Base-by-base conservation (phyloP, 2,888 invertebrate genomes). In the Hirudinaria manillensis region DNA sequence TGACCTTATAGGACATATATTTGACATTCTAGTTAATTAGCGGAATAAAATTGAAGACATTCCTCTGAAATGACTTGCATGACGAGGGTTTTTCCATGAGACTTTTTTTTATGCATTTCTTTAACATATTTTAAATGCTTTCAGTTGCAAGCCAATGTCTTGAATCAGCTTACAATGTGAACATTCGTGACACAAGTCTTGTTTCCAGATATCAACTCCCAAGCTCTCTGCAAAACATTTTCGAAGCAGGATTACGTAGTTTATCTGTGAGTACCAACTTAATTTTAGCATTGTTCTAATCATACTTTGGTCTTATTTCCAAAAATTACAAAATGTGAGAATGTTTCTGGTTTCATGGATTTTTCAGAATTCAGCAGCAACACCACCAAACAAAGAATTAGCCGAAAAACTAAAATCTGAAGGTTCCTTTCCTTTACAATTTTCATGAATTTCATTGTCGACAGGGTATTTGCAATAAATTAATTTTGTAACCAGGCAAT, bases 141-240 rank as follows among this genome's bases (percentile, higher is more conserved):
- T 45, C 80, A 87, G 97, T 98, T 76, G 94, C 94, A 56, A 90
- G 93, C 79, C 96, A 97, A 86, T 97, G 97, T 86, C 88, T 96
- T 80, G 94, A 96, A 86, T 91, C 92, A 70, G 93, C 94, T 10
- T 97, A 93, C 85, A 91, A 90, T 80, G 87, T 95, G 0, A 85
- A 84, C 78, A 84, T 86, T 51, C 83, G 84, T 76, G 87, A 88
- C 79, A 82, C 82, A 51, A 79, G 80, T 32, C 79, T 80, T 70
- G 79, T 80, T 7, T 80, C 80, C n/a, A 81, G 83, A 53, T 83
- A 84, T 70, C 81, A 82, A 71, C 81, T 84, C 24, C 83, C 84
- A 16, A 83, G 82, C 74, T 83, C 86, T 70, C 82, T 88, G 6
- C 80, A 86, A 36, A 86, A 87, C 66, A 84, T 88, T 45, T 88